Evolutionary conservation across 2,113 vertebrate genomes (phyloP), one percentile per base, ranked within the genome.

Genomic region (Xenus cinereus): DNA sequence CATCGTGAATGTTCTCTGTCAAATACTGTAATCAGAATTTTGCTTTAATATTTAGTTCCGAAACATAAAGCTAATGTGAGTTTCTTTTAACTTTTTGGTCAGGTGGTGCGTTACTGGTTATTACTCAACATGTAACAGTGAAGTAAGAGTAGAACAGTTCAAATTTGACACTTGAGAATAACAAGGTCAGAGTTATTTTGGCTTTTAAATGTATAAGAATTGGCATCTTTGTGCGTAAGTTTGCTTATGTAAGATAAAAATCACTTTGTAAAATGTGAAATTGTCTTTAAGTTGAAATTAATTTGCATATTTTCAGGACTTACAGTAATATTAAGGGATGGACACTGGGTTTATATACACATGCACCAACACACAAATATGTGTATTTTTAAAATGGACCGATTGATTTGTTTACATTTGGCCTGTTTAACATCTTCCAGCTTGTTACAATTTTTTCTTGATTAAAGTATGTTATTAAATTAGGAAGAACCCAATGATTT

Each of bases 291-390:
- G 33, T n/a, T 63, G 14, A 53, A 80, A 68, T 71, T 20, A 26
- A 33, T 60, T 75, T 72, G 2, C 3, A 0, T 79, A 5, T 67
- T 91, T 91, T 62, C 15, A 43, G 59, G 22, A 23, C 12, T 90
- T 93, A 23, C 0, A 3, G 4, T 50, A 56, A 11, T 11, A 33
- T 71, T 45, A 32, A 57, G 27, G 32, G 53, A 14, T 48, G 22
- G 53, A n/a, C 64, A 32, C 17, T 24, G 8, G 2, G 2, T 59
- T 46, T 80, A 5, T 50, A 2, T 83, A 24, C 9, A 3, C 0
- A 1, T 41, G 3, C 2, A 10, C 63, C 8, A 39, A 23, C 30
- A 30, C 6, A 18, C 5, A 54, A 73, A 46, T 59, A 16, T 5
- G 2, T 57, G 19, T 41, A 2, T 32, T 85, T 83, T 12, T 1